Conservation (phyloP, 92 coral and sea anemone species). For the Pocillopora grandis region DNA sequence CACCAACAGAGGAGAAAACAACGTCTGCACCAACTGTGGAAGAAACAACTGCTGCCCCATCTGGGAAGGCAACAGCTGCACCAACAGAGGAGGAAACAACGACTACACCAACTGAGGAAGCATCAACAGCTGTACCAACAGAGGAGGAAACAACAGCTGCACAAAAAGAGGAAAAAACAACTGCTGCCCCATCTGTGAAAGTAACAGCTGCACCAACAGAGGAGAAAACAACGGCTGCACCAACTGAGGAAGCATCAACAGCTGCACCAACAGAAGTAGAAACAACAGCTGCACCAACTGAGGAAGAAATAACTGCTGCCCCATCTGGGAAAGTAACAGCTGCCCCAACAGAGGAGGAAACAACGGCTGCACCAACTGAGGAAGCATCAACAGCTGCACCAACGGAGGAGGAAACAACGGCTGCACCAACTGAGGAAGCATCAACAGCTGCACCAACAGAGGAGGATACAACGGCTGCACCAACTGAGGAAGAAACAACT, state of each 20-base stretch:
- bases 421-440: not conserved
- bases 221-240: no score
- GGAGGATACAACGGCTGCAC: not conserved
- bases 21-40: not conserved
- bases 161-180: no score
- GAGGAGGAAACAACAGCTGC: no score
- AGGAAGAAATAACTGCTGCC: not conserved
- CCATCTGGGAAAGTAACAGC: not conserved
- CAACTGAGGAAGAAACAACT: not conserved
- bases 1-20: no score
- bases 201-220: not conserved
- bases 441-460: not conserved
- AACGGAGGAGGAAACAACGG: not conserved
- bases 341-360: not conserved
- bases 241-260: not conserved
- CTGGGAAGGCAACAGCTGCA: not conserved
- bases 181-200: no score
- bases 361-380: not conserved
- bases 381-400: not conserved
- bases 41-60: not conserved
- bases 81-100: not conserved
- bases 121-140: not conserved
- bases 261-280: not conserved
- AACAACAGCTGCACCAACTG: not conserved
- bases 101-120: no score